Conservation (phyloP, 1,140 invertebrate species). For the Helicoverpa armigera region DNA sequence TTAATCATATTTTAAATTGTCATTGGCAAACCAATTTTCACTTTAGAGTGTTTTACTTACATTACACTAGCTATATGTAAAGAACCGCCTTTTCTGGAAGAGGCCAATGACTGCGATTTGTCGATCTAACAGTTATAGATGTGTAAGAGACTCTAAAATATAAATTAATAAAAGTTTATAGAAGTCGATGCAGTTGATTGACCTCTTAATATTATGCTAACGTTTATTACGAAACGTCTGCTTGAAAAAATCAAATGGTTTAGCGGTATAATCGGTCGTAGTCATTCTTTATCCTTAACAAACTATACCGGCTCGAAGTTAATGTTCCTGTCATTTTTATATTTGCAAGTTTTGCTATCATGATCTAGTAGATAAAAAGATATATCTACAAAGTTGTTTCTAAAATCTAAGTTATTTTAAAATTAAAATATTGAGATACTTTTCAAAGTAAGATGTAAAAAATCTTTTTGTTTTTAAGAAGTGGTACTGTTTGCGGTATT, state of each 20-base stretch:
- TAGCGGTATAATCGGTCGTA: slow-evolving; percentile 5
- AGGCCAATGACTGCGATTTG: not conserved
- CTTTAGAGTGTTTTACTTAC: not conserved
- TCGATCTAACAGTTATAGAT: not conserved
- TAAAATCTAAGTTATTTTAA: not conserved
- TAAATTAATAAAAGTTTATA: not conserved
- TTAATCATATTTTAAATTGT: not conserved
- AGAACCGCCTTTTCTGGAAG: not conserved
- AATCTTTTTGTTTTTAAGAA: not conserved
- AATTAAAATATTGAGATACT: not conserved
- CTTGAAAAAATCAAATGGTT: slow-evolving; percentile 4
- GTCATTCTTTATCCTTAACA: not conserved
- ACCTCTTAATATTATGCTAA: slow-evolving; percentile 31
- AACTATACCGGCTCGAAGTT: not conserved
- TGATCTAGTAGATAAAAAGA: too few species aligned
- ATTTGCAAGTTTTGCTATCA: not conserved
- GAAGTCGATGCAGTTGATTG: slow-evolving; percentile 17
- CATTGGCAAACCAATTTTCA: not conserved
- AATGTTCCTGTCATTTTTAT: not conserved
- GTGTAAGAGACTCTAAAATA: not conserved
- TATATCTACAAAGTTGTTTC: too few species aligned
- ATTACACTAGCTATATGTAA: not conserved
- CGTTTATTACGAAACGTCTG: slow-evolving; percentile 23
- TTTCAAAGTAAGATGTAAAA: not conserved
- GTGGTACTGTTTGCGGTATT: not conserved